Base-by-base conservation (phyloP, 2,113 vertebrate genomes). In the Rynchops niger region DNA sequence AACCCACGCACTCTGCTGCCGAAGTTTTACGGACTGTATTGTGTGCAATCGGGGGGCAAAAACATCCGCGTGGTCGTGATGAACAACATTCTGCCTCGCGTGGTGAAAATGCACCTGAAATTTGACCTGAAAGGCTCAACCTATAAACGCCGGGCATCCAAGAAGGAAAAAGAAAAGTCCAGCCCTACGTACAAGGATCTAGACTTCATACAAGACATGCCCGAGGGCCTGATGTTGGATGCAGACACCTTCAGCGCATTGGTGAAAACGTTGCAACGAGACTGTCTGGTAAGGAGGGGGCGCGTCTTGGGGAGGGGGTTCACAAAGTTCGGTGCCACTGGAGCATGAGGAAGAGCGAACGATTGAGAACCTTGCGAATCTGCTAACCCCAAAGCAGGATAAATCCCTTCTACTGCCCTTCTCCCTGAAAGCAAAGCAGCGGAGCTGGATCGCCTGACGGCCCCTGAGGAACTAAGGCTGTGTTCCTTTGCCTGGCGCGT, bases 1-100 rank as follows among this genome's bases (percentile, higher is more conserved):
- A 99, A 99, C 97, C 99, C 99, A 4, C 98, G 99, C 92, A 99
- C 99, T 0, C 97, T 99, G 96, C 98, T 99, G 96, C 99, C 99
- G 79, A 99, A 99, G 97, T 99, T 99, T 74, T 99, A 99, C 2
- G 99, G 99, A 92, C 99, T 99, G 62, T 99, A 99, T 97, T 99
- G 99, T 2, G 99, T 99, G 95, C 99, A 99, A 82, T 99, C 99
- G 0, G 99, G 99, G 0, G 99, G 99, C 70, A 99, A 99, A 97
- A 99, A 99, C 98, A 99, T 99, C 97, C 99, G 99, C 0, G 98
- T 99, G 94, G 99, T 99, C 9, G 99, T 99, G 67, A 99, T 99
- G 99, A 99, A 99, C 98, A 99, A 99, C 42, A 98, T 99, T 63
- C 97, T 99, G 88, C 99, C 99, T 2, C 98, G 99, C 0, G 99